These are phyloP conservation scores for Drosophila arawakana DNA, from an alignment of 1,140 invertebrate species.

Conservation along the genomic window DNA sequence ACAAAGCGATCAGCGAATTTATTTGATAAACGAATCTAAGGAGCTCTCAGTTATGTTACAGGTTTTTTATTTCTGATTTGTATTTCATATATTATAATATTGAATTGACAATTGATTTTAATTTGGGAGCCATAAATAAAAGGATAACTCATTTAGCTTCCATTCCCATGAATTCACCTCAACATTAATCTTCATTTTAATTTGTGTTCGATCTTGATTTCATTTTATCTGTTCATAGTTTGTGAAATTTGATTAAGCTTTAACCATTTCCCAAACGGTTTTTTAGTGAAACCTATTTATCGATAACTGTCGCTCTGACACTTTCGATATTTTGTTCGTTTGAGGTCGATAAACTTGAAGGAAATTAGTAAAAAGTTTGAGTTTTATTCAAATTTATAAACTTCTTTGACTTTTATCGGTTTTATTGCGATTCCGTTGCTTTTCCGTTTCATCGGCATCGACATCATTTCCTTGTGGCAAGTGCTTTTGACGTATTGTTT, in stretches of 20 bases:
- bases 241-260: background rate
- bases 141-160: constrained; percentile 42
- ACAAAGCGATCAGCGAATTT: constrained; percentile 36
- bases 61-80: constrained; percentile 35
- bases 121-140: constrained; percentile 30
- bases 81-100: constrained; percentile 25
- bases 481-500: constrained; percentile 59
- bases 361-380: background rate
- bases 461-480: background rate
- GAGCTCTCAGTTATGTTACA: constrained; percentile 30
- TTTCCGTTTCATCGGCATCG: background rate
- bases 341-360: constrained; percentile 1
- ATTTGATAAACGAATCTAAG: constrained; percentile 30
- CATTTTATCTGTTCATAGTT: background rate
- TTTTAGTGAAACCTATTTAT: background rate
- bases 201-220: background rate
- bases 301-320: background rate
- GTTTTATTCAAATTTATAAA: constrained; percentile 28
- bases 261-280: background rate
- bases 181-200: constrained; percentile 6
- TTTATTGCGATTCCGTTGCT: constrained; percentile 49
- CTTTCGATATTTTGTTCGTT: background rate
- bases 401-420: constrained; percentile 53
- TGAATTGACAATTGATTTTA: constrained; percentile 42
- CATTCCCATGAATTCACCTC: constrained; percentile 13